phyloP scores from a whole-genome alignment of 2,113 vertebrate genomes.

The Amphiprion ocellaris region DNA sequence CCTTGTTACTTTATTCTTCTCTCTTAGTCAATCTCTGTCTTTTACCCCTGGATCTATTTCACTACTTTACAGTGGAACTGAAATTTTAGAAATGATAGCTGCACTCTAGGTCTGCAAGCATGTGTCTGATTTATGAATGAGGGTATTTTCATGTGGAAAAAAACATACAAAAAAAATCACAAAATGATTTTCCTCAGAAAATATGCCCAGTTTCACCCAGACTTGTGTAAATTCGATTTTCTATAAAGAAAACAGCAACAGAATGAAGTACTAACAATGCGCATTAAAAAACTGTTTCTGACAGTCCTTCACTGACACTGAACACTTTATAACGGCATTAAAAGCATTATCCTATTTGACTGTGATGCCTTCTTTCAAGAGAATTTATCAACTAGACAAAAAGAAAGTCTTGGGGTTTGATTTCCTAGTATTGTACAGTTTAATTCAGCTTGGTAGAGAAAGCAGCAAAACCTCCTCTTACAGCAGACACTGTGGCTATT shows the following conservation, averaged over 20 bases:
- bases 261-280: not conserved
- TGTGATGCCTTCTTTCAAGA: not conserved
- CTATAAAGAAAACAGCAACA: not conserved
- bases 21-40: not conserved
- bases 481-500: constrained; percentile 34
- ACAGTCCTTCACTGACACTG: not conserved
- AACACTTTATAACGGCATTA: not conserved
- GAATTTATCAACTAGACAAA: not conserved
- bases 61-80: not conserved
- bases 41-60: not conserved
- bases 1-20: not conserved
- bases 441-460: not conserved
- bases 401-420: not conserved
- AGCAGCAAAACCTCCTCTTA: not conserved
- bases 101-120: not conserved
- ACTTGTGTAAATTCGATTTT: constrained; percentile 1
- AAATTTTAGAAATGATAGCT: not conserved
- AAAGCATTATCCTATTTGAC: not conserved
- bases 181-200: not conserved
- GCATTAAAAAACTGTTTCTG: not conserved
- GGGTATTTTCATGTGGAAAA: constrained; percentile 10
- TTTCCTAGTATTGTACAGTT: not conserved
- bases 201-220: not conserved
- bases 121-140: constrained; percentile 19
- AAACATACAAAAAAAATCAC: not conserved